phyloP scores from a whole-genome alignment of 2,888 invertebrate genomes.

The Mesorhabditis belari region DNA sequence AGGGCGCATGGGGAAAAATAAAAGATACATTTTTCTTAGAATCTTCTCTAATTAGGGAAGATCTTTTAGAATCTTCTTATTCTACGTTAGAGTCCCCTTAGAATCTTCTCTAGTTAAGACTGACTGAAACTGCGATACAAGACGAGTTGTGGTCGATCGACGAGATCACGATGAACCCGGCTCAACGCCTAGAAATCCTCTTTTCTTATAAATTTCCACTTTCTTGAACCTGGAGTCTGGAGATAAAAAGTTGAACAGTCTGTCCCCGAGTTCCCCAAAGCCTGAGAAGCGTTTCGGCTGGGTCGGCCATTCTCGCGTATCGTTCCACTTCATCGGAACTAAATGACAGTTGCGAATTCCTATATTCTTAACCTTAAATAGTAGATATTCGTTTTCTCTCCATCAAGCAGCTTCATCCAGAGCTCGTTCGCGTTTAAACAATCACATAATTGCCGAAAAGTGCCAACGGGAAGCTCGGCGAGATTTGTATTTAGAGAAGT shows the following conservation, averaged over 20 bases:
- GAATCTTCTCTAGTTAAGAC: too few relatives aligned
- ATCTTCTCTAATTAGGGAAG: too few relatives aligned
- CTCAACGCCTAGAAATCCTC: not conserved
- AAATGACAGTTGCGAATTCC: conserved; percentile 1
- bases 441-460: conserved; percentile 23
- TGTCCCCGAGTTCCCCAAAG: conserved; percentile 53
- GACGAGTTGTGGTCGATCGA: conserved; percentile 14
- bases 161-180: not conserved
- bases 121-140: conserved; percentile 22
- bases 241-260: conserved; percentile 47
- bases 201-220: not conserved
- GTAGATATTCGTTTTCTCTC: conserved; percentile 27
- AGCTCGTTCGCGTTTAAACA: conserved; percentile 28
- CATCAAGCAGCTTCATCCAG: conserved; percentile 40
- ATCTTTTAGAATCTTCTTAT: too few relatives aligned
- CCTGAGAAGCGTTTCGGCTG: conserved; percentile 46
- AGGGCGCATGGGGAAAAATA: too few relatives aligned
- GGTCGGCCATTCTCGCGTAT: conserved; percentile 26
- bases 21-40: too few relatives aligned
- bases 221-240: conserved; percentile 6
- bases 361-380: conserved; percentile 28
- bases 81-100: too few relatives aligned
- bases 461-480: conserved; percentile 33
- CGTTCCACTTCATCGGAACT: conserved; percentile 34
- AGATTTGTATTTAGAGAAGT: conserved; percentile 30